phyloP scores from a whole-genome alignment of 2,113 vertebrate genomes.

The Calidris pugnax region DNA sequence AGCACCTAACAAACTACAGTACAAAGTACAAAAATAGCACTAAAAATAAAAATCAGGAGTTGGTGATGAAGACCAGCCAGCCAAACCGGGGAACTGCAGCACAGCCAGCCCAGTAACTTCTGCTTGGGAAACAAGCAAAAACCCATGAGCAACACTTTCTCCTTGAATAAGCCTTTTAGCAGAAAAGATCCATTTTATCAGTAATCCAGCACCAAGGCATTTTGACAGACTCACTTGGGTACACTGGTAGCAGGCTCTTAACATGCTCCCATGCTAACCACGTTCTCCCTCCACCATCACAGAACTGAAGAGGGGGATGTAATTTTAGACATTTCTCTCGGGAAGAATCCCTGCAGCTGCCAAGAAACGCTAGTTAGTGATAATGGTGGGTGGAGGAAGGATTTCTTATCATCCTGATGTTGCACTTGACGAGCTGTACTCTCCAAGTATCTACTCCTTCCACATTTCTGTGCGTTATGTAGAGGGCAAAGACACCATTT shows the following conservation, averaged over 20 bases:
- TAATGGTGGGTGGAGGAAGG: neutral
- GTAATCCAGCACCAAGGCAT: neutral
- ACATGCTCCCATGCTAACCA: fast-evolving
- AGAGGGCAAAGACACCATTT: neutral
- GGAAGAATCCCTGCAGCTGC: neutral
- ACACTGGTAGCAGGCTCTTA: neutral
- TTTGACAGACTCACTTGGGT: neutral
- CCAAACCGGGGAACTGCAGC: neutral
- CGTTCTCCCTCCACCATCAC: neutral
- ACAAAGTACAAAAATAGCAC: neutral
- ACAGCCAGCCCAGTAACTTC: neutral
- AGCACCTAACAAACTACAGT: neutral
- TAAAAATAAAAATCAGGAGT: neutral
- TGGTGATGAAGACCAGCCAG: neutral
- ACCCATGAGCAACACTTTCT: neutral
- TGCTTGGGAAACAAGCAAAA: neutral
- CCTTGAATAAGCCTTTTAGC: neutral
- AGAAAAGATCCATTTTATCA: neutral
- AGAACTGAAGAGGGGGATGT: neutral
- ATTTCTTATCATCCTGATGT: neutral
- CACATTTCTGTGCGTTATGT: neutral
- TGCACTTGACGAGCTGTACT: neutral
- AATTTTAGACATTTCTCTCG: neutral
- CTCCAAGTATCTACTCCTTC: neutral
- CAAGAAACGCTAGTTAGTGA: neutral